Evolutionary conservation across 2,113 vertebrate genomes (phyloP).

Genomic region (Perognathus longimembris): DNA sequence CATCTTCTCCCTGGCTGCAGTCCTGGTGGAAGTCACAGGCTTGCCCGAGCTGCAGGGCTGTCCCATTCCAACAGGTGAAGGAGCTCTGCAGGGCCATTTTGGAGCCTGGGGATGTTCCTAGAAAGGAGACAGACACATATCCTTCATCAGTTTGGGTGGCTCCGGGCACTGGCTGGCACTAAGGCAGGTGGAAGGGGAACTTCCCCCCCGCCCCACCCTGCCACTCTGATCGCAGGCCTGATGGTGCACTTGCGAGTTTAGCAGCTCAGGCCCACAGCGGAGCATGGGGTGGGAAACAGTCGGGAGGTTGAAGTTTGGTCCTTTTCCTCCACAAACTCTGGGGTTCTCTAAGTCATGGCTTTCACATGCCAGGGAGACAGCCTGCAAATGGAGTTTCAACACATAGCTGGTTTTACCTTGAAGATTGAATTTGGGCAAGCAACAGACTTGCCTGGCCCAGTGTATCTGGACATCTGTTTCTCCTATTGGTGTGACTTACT

Average conservation of each 20-base stretch:
- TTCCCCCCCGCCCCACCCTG: not conserved
- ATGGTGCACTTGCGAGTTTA: not conserved
- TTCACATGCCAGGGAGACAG: not conserved
- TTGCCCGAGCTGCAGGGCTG: conserved; percentile 90
- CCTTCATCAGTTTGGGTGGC: not conserved
- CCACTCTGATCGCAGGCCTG: no score
- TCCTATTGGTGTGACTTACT: not conserved
- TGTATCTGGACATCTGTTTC: not conserved
- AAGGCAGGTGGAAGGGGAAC: not conserved
- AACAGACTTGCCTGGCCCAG: not conserved
- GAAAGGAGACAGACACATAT: conserved; percentile 70
- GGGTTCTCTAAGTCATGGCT: not conserved
- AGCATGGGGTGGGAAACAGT: not conserved
- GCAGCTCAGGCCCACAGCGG: not conserved
- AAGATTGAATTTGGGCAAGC: not conserved
- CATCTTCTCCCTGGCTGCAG: conserved; percentile 93
- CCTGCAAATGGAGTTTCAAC: not conserved
- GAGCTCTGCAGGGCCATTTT: conserved; percentile 94
- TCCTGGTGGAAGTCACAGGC: conserved; percentile 94
- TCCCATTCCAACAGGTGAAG: conserved; percentile 94
- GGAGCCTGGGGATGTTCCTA: conserved; percentile 88
- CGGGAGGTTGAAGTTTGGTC: not conserved
- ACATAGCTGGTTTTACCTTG: not conserved
- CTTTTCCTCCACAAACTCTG: not conserved
- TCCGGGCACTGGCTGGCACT: not conserved